These are phyloP conservation scores for Elymnias hypermnestra DNA, from an alignment of 1,140 invertebrate species.

Conservation along the genomic window DNA sequence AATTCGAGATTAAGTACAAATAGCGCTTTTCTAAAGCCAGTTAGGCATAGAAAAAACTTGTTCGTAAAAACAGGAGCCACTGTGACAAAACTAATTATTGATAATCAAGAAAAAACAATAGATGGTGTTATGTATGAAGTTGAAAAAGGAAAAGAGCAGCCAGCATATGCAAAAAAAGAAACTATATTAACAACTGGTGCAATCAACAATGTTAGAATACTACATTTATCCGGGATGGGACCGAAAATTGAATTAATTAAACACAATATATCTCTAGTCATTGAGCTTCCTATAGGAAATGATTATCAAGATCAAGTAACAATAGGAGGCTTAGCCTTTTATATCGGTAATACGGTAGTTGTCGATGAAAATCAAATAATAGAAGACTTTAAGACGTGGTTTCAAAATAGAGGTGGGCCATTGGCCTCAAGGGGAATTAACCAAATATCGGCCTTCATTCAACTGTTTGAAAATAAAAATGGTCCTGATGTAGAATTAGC, in stretches of 20 bases:
- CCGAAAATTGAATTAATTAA: constrained; percentile 80
- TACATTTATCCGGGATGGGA: constrained; percentile 86
- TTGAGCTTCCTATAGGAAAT: constrained; percentile 79
- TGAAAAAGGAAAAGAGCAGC: constrained; percentile 50
- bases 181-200: constrained; percentile 80
- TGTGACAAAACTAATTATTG: constrained; percentile 81
- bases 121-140: constrained; percentile 78
- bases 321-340: constrained; percentile 48
- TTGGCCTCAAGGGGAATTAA: constrained; percentile 60
- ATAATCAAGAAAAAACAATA: constrained; percentile 76
- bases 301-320: constrained; percentile 82
- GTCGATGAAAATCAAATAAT: constrained; percentile 49
- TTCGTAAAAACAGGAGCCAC: constrained; percentile 74
- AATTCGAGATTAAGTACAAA: constrained; percentile 78
- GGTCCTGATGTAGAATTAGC: constrained; percentile 60
- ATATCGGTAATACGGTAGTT: constrained; percentile 39
- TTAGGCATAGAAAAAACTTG: constrained; percentile 75
- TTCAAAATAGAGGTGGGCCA: constrained; percentile 54
- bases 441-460: constrained; percentile 62
- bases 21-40: constrained; percentile 77
- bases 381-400: constrained; percentile 68
- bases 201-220: constrained; percentile 78
- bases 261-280: constrained; percentile 74
- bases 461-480: constrained; percentile 59
- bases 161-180: constrained; percentile 77